Conservation (phyloP, 1,140 invertebrate species). For the Probaryconus sp. region DNA sequence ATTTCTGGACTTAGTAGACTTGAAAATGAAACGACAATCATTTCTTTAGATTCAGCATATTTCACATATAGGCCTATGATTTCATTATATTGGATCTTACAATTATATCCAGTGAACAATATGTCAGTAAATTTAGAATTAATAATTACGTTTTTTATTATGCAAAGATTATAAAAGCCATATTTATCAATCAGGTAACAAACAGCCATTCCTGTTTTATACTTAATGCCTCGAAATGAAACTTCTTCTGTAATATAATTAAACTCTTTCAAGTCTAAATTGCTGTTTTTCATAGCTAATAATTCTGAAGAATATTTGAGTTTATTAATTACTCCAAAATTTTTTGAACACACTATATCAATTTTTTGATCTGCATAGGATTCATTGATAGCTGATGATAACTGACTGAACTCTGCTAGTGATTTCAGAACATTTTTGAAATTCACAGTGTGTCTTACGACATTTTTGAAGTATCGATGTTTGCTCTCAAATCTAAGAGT, state of each 20-base stretch:
- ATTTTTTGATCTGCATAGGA: slow-evolving; percentile 30
- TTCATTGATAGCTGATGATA: slow-evolving; percentile 7
- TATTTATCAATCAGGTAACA: slow-evolving; percentile 20
- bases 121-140: slow-evolving; percentile 21
- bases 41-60: slow-evolving; percentile 20
- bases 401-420: slow-evolving; percentile 7
- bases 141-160: slow-evolving; percentile 17
- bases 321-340: slow-evolving; percentile 19
- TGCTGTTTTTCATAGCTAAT: slow-evolving; percentile 9
- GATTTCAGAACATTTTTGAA: slow-evolving; percentile 33
- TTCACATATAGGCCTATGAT: slow-evolving; percentile 18
- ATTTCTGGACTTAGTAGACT: slow-evolving; percentile 23
- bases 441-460: slow-evolving; percentile 23
- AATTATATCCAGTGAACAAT: slow-evolving; percentile 24
- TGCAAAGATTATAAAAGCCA: slow-evolving; percentile 18
- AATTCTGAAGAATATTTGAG: slow-evolving; percentile 12
- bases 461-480: slow-evolving; percentile 32
- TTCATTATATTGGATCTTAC: slow-evolving; percentile 31
- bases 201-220: slow-evolving; percentile 16
- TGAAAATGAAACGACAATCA: slow-evolving; percentile 25
- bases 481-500: slow-evolving; percentile 40
- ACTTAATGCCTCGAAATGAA: slow-evolving; percentile 17
- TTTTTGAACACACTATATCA: slow-evolving; percentile 15
- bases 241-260: slow-evolving; percentile 21
- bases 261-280: slow-evolving; percentile 14